These are phyloP conservation scores for Cyanoramphus novaezelandiae DNA, from an alignment of 2,113 vertebrate genomes.

Conservation along the genomic window DNA sequence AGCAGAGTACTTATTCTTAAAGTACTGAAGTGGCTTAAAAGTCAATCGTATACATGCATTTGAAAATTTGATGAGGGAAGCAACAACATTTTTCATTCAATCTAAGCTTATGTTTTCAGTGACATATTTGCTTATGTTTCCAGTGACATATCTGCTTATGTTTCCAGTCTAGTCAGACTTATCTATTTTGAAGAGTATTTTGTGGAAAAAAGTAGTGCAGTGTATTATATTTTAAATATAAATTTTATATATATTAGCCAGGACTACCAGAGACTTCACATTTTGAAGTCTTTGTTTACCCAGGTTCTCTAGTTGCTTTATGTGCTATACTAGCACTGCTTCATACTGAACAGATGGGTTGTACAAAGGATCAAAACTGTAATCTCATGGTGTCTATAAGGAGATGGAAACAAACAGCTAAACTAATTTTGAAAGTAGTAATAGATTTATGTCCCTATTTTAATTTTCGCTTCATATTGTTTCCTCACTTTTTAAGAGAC, in stretches of 20 bases:
- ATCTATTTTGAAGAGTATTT: background rate
- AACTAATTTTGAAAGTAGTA: conserved; percentile 15
- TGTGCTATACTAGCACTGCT: background rate
- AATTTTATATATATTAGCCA: background rate
- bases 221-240: background rate
- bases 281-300: conserved; percentile 8
- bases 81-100: background rate
- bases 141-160: background rate
- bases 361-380: background rate
- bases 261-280: background rate
- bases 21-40: background rate
- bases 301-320: conserved; percentile 20
- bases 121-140: background rate
- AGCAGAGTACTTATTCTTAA: background rate
- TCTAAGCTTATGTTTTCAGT: background rate
- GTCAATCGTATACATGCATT: background rate
- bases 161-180: background rate
- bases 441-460: background rate
- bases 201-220: background rate
- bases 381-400: background rate
- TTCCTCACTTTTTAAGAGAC: background rate
- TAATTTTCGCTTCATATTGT: background rate
- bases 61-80: background rate
- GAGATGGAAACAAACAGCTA: conserved; percentile 24
- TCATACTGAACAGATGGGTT: background rate